These are phyloP conservation scores for Aphaenogaster floridana DNA, from an alignment of 1,140 invertebrate species.

Conservation along the genomic window DNA sequence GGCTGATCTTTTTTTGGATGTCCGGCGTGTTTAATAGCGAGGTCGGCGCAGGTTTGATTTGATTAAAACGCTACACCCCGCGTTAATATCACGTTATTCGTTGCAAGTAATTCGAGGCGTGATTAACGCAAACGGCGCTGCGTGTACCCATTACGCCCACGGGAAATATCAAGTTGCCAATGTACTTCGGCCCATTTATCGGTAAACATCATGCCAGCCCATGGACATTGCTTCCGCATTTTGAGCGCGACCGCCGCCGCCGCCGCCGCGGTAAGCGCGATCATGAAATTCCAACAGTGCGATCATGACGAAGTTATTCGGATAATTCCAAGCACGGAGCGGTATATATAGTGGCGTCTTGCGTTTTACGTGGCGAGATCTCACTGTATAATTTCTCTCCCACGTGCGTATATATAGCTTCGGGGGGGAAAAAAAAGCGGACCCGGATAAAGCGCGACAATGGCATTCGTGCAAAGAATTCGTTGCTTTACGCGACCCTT, in stretches of 20 bases:
- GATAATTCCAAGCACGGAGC: slow-evolving; percentile 27
- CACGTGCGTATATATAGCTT: background rate
- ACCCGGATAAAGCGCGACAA: slow-evolving; percentile 12
- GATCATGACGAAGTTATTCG: slow-evolving; percentile 55
- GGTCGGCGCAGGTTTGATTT: background rate
- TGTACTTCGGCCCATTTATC: slow-evolving; percentile 15
- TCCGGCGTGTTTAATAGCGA: background rate
- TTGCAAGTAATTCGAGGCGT: slow-evolving; percentile 29
- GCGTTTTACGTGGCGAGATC: background rate
- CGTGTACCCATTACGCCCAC: background rate
- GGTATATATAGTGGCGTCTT: background rate
- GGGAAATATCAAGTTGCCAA: slow-evolving; percentile 41
- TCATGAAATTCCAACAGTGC: slow-evolving; percentile 54
- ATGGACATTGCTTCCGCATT: slow-evolving; percentile 57
- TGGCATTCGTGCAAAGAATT: slow-evolving; percentile 27
- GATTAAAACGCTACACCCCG: slow-evolving; percentile 21
- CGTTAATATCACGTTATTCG: slow-evolving; percentile 27
- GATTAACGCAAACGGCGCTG: slow-evolving; percentile 24
- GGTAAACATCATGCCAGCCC: slow-evolving; percentile 25
- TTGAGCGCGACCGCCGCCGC: slow-evolving; percentile 45
- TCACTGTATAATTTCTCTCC: background rate
- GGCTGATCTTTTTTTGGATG: background rate
- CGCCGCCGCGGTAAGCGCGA: slow-evolving; percentile 35
- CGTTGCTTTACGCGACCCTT: background rate
- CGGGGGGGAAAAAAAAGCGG: no score